Evolutionary conservation across 2,888 invertebrate genomes (phyloP), one percentile per base, ranked within the genome.

Genomic region (Pandemis corylana): DNA sequence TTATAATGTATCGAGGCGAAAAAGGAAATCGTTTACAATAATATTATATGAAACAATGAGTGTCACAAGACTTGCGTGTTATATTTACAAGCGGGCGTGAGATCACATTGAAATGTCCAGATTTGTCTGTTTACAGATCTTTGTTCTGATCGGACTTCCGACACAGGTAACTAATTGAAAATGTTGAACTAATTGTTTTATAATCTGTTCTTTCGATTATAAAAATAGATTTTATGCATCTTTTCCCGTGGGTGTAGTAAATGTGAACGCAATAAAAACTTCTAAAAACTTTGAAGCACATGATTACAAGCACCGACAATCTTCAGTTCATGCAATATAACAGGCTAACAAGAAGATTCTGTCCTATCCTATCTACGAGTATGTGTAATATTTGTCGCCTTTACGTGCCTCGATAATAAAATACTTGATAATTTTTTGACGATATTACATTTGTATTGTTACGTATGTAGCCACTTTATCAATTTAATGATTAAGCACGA

Each of bases 1-100:
- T 20, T 20, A 20, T 59, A 59, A 59, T 28, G 59, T 59, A 28
- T 28, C 59, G 28, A 28, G 12, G 20, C 59, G 59, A 59, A 59
- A 56, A 59, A 28, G 59, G 59, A 28, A 28, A 28, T 59, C 59
- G 28, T 59, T 59, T 28, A 28, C 59, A 28, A 59, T 59, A 59
- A 59, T 59, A 59, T 59, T 59, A 59, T 59, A n/a, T 59, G 28
- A 59, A 59, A 59, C 28, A 59, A 28, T 5, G 28, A 5, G 12
- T 28, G 28, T 9, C 9, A 59, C 53, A 15, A 15, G 7, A 56
- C 56, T 59, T 10, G 12, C 28, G 20, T 28, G 5, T 20, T 12
- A 28, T 59, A 59, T 10, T 5, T 59, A 7, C 12, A 59, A 12
- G 59, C 0, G 15, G 7, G 20, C 59, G 28, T 59, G 28, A 12